Evolutionary conservation across 2,888 invertebrate species (phyloP), one percentile per base, ranked within the genome.

Genomic region (Allacma fusca): DNA sequence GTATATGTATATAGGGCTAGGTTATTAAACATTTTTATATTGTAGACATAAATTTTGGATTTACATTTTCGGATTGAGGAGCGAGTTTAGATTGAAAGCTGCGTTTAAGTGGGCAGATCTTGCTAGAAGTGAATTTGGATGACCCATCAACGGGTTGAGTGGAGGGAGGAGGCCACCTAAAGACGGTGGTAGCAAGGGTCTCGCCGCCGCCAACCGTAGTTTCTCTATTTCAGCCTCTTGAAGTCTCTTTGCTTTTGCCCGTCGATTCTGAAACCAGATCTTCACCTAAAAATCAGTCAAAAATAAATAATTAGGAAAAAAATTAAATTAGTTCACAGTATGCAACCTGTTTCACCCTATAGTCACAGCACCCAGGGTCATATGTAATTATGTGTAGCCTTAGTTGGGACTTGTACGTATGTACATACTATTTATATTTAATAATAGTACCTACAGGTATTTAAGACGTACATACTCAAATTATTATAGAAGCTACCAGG

Each of bases 211-310:
- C 88, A 91, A 89, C 88, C 97, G 94, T 86, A 96, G 88, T 86
- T 96, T 96, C 87, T 97, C 96, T 84, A 96, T 91, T 87, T 96
- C 96, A 0, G 96, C 98, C 86, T 98, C 97, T 88, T 97, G 97
- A 4, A 98, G 90, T 26, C 98, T 90, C 89, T 98, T 98, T 85
- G 96, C 96, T 73, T 73, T 71, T 29, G 71, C 72, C 34, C 94
- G 90, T 87, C 94, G 90, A 87, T 96, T 96, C 90, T 95, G 95
- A 88, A 95, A 95, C 95, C 95, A 95, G 86, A 95, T 95, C 89
- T 96, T 95, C 83, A 94, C 94, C 90, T 91, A 90, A 19, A 88
- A 87, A 26, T 29, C 67, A 67, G 16, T 67, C 1, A 70, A 70
- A 59, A 59, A 59, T 59, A 59, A 19, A 59, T n/a, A n/a, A n/a